Evolutionary conservation across 2,888 invertebrate species (phyloP).

Genomic region (Odontothrips loti): DNA sequence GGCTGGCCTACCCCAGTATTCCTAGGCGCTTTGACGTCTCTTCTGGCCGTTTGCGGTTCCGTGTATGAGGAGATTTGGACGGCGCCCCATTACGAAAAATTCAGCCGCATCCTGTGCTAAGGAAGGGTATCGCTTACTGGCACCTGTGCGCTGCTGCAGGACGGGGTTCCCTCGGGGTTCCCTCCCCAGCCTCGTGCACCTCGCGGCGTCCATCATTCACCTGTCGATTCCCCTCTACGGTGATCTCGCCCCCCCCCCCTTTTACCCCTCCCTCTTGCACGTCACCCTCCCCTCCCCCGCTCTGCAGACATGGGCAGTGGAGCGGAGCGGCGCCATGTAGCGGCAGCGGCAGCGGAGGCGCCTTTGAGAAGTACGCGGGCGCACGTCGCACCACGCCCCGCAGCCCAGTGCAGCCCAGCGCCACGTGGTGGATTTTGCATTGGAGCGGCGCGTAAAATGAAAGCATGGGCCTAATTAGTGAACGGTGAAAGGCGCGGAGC

Average conservation of each 20-base stretch:
- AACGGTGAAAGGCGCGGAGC: no score
- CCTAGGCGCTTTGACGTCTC: no score
- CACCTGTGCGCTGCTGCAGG: no score
- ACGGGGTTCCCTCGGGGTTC: no score
- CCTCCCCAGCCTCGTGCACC: background rate
- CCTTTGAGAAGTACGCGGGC: constrained; percentile 33
- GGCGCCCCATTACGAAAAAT: no score
- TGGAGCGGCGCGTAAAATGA: background rate
- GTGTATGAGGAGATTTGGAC: no score
- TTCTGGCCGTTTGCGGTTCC: no score
- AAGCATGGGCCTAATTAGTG: no score
- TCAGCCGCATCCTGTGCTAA: no score
- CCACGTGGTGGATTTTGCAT: background rate
- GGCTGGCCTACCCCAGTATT: no score
- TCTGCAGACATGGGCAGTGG: constrained; percentile 29
- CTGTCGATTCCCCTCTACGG: background rate
- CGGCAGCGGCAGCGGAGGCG: constrained; percentile 40
- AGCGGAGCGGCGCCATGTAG: constrained; percentile 34
- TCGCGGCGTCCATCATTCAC: background rate
- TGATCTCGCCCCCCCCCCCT: background rate
- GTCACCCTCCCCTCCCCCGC: background rate
- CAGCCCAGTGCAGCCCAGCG: background rate
- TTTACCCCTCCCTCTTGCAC: background rate
- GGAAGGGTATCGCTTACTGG: no score
- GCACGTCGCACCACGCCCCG: constrained; percentile 37